A percentile compares a stretch with the other conserved stretches of the same genome.
phyloP scores from a whole-genome alignment of 2,113 vertebrate species.

The Vimba vimba region DNA sequence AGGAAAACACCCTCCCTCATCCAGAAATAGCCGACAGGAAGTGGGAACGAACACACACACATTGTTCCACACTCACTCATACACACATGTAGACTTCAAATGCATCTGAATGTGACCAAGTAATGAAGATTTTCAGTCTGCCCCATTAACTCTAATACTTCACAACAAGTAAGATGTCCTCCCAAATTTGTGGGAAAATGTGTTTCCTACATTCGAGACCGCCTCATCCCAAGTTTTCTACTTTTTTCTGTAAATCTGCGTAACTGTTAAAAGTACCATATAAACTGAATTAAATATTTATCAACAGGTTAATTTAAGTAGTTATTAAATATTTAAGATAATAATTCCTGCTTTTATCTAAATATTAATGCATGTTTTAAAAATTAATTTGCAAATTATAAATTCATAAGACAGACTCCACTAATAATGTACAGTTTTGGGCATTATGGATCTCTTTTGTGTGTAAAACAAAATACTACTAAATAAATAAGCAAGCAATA shows the following conservation, averaged over 20 bases:
- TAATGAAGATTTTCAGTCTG: neutral
- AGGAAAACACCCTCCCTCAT: constrained; percentile 7
- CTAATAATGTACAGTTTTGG: neutral
- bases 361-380: neutral
- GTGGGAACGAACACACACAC: constrained; percentile 19
- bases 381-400: neutral
- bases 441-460: neutral
- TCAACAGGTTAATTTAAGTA: neutral
- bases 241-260: neutral
- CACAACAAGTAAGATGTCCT: neutral
- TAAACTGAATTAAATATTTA: neutral
- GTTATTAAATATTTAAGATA: neutral
- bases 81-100: neutral
- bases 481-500: neutral
- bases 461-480: neutral
- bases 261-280: neutral
- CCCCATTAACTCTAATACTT: too few relatives aligned
- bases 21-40: constrained; percentile 34
- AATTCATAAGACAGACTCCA: neutral
- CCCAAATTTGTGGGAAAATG: neutral
- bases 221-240: too few relatives aligned
- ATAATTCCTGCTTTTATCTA: neutral
- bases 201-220: neutral
- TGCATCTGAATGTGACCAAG: neutral
- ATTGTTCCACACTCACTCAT: neutral